These are phyloP conservation scores for Latrodectus elegans DNA, from an alignment of 2,888 invertebrate species.

Conservation along the genomic window DNA sequence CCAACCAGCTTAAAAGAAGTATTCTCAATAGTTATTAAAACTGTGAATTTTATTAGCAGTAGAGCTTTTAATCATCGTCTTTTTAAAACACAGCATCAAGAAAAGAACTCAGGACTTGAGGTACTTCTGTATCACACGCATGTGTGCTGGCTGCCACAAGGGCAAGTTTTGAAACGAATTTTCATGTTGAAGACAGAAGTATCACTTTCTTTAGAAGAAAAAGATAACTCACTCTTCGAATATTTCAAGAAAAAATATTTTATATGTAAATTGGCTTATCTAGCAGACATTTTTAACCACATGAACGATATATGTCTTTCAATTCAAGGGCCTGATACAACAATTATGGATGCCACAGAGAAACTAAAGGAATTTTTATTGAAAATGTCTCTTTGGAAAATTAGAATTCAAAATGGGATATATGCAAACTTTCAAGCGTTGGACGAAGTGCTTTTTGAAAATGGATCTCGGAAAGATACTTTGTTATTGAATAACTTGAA, in stretches of 20 bases:
- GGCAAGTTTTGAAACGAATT: slow-evolving; percentile 49
- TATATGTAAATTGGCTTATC: slow-evolving; percentile 62
- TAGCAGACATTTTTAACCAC: slow-evolving; percentile 32
- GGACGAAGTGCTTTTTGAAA: slow-evolving; percentile 51
- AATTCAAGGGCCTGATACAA: slow-evolving; percentile 45
- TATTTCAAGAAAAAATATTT: slow-evolving; percentile 53
- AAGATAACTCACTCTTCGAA: slow-evolving; percentile 55
- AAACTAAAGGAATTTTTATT: slow-evolving; percentile 52
- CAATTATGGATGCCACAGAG: slow-evolving; percentile 47
- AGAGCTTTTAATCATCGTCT: slow-evolving; percentile 55
- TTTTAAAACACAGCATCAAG: slow-evolving; percentile 46
- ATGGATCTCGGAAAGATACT: slow-evolving; percentile 9
- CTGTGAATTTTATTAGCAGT: slow-evolving; percentile 59
- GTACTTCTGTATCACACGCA: slow-evolving; percentile 50
- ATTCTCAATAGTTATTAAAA: slow-evolving; percentile 57
- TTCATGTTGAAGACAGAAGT: slow-evolving; percentile 53
- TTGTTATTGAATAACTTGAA: neutral
- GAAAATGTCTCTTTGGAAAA: slow-evolving; percentile 52
- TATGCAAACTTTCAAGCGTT: slow-evolving; percentile 52
- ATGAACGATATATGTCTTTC: slow-evolving; percentile 39
- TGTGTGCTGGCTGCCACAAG: slow-evolving; percentile 43
- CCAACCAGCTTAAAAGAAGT: slow-evolving; percentile 56
- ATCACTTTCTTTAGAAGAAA: slow-evolving; percentile 54
- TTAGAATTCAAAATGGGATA: slow-evolving; percentile 47
- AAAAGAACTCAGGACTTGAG: slow-evolving; percentile 48